Evolutionary conservation across 2,113 vertebrate genomes (phyloP).

Genomic region (Sapayoa aenigma): DNA sequence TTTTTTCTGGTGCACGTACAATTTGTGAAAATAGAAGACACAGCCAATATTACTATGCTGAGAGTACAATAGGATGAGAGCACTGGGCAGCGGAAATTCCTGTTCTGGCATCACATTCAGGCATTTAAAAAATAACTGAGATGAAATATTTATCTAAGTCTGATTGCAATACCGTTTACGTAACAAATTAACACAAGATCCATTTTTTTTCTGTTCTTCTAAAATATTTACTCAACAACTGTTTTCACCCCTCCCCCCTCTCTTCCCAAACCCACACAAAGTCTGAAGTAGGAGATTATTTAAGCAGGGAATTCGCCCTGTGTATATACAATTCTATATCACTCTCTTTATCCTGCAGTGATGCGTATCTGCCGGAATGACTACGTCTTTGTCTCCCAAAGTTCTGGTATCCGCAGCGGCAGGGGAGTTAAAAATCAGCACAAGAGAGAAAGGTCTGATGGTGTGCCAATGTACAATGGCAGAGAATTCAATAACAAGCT

Average conservation of each 20-base stretch:
- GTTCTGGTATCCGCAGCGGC: conserved; percentile 16
- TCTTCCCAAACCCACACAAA: neutral
- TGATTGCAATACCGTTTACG: neutral
- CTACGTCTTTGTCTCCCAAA: conserved; percentile 54
- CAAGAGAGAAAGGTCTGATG: conserved; percentile 51
- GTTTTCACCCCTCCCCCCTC: neutral
- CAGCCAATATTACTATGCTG: neutral
- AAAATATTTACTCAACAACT: neutral
- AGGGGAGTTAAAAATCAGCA: conserved; percentile 50
- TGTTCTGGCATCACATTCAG: neutral
- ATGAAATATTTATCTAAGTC: neutral
- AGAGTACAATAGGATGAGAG: neutral
- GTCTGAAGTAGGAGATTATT: neutral
- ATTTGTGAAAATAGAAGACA: neutral
- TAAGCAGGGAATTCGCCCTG: neutral
- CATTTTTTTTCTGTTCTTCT: neutral
- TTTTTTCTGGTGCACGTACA: neutral
- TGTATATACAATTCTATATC: neutral
- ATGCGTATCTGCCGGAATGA: conserved; percentile 32
- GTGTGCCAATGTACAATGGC: conserved; percentile 57
- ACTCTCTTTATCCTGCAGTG: neutral
- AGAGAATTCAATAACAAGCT: conserved; percentile 69
- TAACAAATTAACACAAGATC: neutral
- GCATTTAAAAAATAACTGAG: neutral
- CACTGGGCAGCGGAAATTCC: neutral